phyloP scores from a whole-genome alignment of 2,797 vertebrate species.

The Heteromormyrus szaboi region DNA sequence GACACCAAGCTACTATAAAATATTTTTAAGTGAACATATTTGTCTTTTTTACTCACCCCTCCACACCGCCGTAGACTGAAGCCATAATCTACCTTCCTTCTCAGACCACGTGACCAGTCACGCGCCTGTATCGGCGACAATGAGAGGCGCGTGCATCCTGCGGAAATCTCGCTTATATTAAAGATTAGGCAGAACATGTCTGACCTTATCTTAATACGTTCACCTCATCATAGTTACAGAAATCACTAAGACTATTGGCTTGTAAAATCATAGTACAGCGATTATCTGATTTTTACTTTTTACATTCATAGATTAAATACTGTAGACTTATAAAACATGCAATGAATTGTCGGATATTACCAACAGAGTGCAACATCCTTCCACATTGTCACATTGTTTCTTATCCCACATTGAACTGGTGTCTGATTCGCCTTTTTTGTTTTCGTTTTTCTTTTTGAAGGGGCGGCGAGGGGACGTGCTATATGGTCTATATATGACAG shows the following conservation, averaged over 20 bases:
- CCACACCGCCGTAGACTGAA: constrained; percentile 61
- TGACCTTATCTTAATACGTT: neutral
- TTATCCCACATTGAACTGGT: neutral
- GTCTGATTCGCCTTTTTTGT: neutral
- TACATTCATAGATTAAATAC: neutral
- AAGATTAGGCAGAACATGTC: neutral
- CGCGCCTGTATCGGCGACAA: neutral
- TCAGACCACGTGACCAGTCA: constrained; percentile 37
- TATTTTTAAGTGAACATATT: neutral
- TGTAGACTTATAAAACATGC: neutral
- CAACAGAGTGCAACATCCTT: neutral
- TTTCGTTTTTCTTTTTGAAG: neutral
- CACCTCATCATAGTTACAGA: neutral
- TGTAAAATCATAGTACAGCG: neutral
- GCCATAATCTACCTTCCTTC: constrained; percentile 55
- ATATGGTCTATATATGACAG: neutral
- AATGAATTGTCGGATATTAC: constrained; percentile 1
- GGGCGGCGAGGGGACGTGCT: neutral
- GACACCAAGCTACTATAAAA: neutral
- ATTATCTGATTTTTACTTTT: neutral
- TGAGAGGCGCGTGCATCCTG: neutral
- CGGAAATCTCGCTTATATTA: neutral
- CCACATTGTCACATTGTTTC: neutral
- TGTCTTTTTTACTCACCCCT: constrained; percentile 54
- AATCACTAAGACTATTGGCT: neutral